Conservation (phyloP, 2,888 invertebrate genomes). For the Yponomeuta malinellus region DNA sequence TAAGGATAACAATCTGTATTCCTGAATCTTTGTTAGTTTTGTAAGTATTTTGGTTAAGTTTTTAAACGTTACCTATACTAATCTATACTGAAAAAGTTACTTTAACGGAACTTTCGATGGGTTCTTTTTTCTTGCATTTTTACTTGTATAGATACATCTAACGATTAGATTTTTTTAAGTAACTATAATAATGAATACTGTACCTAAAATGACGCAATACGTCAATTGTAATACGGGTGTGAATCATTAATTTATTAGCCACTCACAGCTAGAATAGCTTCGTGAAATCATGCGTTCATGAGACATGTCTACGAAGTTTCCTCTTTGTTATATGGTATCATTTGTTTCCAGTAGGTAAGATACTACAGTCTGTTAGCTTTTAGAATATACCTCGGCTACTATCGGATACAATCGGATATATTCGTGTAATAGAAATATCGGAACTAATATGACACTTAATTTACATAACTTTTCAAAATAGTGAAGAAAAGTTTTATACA, state of each 20-base stretch:
- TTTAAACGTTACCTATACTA: background rate
- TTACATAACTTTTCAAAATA: too few species aligned
- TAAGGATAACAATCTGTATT: slow-evolving; percentile 32
- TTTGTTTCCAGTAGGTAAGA: background rate
- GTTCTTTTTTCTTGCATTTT: too few species aligned
- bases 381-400: too few species aligned
- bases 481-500: too few species aligned
- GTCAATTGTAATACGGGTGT: background rate
- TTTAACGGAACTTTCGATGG: too few species aligned
- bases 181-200: background rate
- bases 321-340: background rate
- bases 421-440: too few species aligned
- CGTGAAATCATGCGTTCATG: background rate
- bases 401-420: too few species aligned
- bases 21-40: background rate
- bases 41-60: slow-evolving; percentile 5
- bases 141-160: too few species aligned
- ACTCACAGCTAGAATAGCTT: background rate
- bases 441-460: too few species aligned
- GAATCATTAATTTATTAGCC: background rate
- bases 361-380: too few species aligned
- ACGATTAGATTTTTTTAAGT: too few species aligned
- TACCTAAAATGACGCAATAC: background rate
- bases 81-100: too few species aligned
- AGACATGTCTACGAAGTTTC: background rate